Evolutionary conservation across 23 tunicate genomes (phyloP).

Genomic region (Styela clava): DNA sequence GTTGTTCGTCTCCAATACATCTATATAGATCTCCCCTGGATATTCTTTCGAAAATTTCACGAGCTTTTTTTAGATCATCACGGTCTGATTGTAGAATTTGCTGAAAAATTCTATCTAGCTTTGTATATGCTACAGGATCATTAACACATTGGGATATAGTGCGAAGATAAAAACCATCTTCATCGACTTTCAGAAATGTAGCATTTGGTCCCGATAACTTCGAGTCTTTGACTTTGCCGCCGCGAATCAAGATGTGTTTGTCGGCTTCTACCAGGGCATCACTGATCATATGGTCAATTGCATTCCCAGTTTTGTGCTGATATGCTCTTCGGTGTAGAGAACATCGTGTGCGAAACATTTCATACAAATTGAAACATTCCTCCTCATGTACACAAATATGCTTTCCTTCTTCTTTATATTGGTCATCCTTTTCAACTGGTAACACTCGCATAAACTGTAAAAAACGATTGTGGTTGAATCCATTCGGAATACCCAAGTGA

Average conservation of each 20-base stretch:
- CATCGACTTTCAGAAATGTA: too few relatives aligned
- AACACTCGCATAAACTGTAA: constrained; percentile 50
- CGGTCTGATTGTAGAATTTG: constrained; percentile 40
- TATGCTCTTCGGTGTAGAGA: constrained; percentile 61
- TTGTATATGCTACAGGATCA: constrained; percentile 40
- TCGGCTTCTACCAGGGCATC: constrained; percentile 67
- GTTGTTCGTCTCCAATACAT: constrained; percentile 30
- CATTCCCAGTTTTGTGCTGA: constrained; percentile 48
- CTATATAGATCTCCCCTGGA: constrained; percentile 37
- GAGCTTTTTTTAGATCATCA: constrained; percentile 17
- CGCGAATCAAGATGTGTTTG: constrained; percentile 19
- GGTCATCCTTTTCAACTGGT: too few relatives aligned
- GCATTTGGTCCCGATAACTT: too few relatives aligned
- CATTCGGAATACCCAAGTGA: constrained; percentile 66
- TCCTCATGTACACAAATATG: constrained; percentile 79
- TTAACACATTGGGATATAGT: constrained; percentile 35
- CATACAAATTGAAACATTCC: constrained; percentile 53
- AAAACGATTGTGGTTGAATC: constrained; percentile 80
- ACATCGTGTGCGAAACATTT: constrained; percentile 68
- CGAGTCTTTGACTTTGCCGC: too few relatives aligned
- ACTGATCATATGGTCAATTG: constrained; percentile 65
- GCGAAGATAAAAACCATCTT: too few relatives aligned
- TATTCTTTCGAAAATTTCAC: constrained; percentile 31
- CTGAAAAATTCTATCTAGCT: constrained; percentile 39
- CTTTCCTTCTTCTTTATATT: constrained; percentile 34